Conservation (phyloP, 2,888 invertebrate species). For the Cryptops parisi region DNA sequence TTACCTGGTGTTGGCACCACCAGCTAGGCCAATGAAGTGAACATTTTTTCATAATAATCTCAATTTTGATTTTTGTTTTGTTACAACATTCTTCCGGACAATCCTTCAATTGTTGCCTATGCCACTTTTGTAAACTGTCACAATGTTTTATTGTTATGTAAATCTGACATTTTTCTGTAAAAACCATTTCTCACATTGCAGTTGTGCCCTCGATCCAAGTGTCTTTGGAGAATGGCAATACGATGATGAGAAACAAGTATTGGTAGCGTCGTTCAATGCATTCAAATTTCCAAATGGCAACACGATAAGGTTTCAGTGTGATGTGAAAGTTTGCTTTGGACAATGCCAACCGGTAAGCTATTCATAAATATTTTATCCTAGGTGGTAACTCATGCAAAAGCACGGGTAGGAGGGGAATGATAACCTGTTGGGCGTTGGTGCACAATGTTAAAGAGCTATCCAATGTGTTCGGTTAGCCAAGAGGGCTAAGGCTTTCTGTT, state of each 20-base stretch:
- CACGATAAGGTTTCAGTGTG: conserved; percentile 88
- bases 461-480: background rate
- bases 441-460: background rate
- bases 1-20: too few species aligned
- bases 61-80: background rate
- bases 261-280: conserved; percentile 79
- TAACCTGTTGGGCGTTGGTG: too few species aligned
- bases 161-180: too few species aligned
- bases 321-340: conserved; percentile 86
- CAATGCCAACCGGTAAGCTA: conserved; percentile 83
- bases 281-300: conserved; percentile 92
- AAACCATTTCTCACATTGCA: too few species aligned
- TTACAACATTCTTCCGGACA: too few species aligned
- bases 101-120: too few species aligned
- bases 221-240: conserved; percentile 91
- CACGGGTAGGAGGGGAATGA: too few species aligned
- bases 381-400: too few species aligned
- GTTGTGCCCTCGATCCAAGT: conserved; percentile 80
- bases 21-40: too few species aligned
- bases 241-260: conserved; percentile 60
- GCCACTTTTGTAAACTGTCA: too few species aligned
- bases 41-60: background rate
- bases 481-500: background rate
- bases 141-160: too few species aligned
- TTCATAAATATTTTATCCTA: too few species aligned